phyloP scores from a whole-genome alignment of 2,113 vertebrate genomes.

The Megalops atlanticus region DNA sequence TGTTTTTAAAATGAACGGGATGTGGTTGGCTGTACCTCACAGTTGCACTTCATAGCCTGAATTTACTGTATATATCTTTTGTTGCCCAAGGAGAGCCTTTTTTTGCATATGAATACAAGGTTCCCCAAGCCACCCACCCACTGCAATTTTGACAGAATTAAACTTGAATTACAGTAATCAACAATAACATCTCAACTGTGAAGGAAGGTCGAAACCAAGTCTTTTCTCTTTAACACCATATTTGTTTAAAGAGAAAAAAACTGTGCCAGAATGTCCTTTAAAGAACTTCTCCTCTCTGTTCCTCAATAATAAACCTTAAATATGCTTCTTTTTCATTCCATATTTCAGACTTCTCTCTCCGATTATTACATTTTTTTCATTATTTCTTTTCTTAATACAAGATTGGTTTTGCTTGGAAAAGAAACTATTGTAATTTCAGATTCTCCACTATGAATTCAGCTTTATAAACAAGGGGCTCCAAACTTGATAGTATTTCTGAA shows the following conservation, averaged over 20 bases:
- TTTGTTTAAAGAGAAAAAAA: constrained; percentile 68
- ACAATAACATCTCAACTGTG: constrained; percentile 81
- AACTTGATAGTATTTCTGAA: constrained; percentile 86
- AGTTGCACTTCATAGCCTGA: constrained; percentile 63
- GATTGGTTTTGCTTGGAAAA: constrained; percentile 80
- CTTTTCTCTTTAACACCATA: constrained; percentile 71
- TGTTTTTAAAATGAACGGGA: constrained; percentile 63
- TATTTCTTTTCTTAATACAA: constrained; percentile 68
- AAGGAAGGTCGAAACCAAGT: constrained; percentile 71
- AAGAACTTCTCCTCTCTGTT: constrained; percentile 52
- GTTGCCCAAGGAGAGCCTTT: constrained; percentile 41
- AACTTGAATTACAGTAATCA: constrained; percentile 80
- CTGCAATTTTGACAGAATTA: constrained; percentile 69
- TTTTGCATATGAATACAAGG: constrained; percentile 25
- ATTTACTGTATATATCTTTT: constrained; percentile 30
- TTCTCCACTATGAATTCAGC: constrained; percentile 82
- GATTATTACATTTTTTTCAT: constrained; percentile 65
- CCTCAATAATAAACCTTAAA: constrained; percentile 62
- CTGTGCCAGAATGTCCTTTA: constrained; percentile 63
- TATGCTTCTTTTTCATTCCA: constrained; percentile 46
- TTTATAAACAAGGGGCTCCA: constrained; percentile 86
- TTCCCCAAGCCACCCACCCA: constrained; percentile 59
- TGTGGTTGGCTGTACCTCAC: constrained; percentile 64
- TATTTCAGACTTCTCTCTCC: constrained; percentile 40
- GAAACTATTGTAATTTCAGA: constrained; percentile 82